phyloP scores from a whole-genome alignment of 2,113 vertebrate genomes.

The Melierax canorus region DNA sequence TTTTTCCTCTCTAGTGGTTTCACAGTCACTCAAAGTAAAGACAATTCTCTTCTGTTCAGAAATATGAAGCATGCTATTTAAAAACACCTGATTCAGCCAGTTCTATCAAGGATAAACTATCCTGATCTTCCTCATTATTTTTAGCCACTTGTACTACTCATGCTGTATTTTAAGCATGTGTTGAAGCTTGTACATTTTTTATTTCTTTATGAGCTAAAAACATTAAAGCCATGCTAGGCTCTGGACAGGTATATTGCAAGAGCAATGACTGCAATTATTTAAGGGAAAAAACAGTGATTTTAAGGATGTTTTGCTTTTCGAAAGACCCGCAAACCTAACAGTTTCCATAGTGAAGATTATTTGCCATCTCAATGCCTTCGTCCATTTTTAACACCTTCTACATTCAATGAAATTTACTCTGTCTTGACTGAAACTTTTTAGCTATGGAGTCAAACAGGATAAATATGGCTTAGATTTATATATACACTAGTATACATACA shows the following conservation, averaged over 20 bases:
- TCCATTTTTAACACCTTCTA: not conserved
- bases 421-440: not conserved
- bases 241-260: not conserved
- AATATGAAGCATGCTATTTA: not conserved
- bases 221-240: not conserved
- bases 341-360: not conserved
- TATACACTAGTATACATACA: not conserved
- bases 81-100: not conserved
- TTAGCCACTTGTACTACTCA: not conserved
- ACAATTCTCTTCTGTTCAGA: not conserved
- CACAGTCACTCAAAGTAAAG: not conserved
- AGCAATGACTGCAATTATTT: not conserved
- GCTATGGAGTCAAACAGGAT: not conserved
- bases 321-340: not conserved
- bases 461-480: not conserved
- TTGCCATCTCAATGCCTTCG: not conserved
- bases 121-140: not conserved
- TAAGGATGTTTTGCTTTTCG: not conserved
- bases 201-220: not conserved
- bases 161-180: not conserved
- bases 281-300: not conserved
- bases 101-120: not conserved
- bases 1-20: not conserved
- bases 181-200: not conserved
- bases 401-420: not conserved